These are phyloP conservation scores for Brachionus calyciflorus DNA, from an alignment of 1,140 invertebrate genomes.

Conservation along the genomic window DNA sequence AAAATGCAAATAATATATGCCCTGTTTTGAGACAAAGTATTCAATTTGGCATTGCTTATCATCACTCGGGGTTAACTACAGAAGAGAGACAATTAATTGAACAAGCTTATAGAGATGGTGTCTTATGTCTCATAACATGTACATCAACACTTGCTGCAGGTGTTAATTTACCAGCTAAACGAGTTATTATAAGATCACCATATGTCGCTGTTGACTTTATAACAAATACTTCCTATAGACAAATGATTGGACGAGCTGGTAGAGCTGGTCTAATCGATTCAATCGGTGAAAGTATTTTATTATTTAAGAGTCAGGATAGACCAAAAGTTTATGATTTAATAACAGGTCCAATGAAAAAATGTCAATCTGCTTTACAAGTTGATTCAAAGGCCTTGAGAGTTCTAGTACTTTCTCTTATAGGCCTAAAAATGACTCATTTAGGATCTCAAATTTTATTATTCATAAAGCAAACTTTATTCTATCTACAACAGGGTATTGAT, in stretches of 20 bases:
- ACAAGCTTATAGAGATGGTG: slow-evolving; percentile 75
- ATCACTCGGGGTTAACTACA: slow-evolving; percentile 68
- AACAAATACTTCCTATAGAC: slow-evolving; percentile 77
- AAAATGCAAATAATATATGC: slow-evolving; percentile 69
- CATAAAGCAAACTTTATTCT: slow-evolving; percentile 43
- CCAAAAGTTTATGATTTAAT: slow-evolving; percentile 66
- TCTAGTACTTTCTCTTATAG: slow-evolving; percentile 70
- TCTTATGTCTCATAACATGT: slow-evolving; percentile 82
- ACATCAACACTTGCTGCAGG: slow-evolving; percentile 94
- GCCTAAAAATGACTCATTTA: slow-evolving; percentile 60
- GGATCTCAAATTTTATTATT: slow-evolving; percentile 35
- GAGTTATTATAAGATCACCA: slow-evolving; percentile 62
- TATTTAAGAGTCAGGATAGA: slow-evolving; percentile 53
- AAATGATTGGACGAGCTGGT: slow-evolving; percentile 87
- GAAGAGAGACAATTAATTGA: slow-evolving; percentile 83
- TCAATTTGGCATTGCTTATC: slow-evolving; percentile 80
- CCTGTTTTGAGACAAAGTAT: slow-evolving; percentile 71
- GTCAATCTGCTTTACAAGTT: slow-evolving; percentile 48
- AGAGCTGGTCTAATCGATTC: slow-evolving; percentile 71
- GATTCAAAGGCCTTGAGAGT: slow-evolving; percentile 64
- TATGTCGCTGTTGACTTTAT: slow-evolving; percentile 76
- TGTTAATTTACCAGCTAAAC: slow-evolving; percentile 88
- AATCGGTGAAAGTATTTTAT: slow-evolving; percentile 71
- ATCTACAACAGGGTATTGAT: slow-evolving; percentile 18
- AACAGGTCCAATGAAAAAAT: slow-evolving; percentile 55